phyloP scores from a whole-genome alignment of 2,888 invertebrate genomes.

The Thymelicus sylvestris region DNA sequence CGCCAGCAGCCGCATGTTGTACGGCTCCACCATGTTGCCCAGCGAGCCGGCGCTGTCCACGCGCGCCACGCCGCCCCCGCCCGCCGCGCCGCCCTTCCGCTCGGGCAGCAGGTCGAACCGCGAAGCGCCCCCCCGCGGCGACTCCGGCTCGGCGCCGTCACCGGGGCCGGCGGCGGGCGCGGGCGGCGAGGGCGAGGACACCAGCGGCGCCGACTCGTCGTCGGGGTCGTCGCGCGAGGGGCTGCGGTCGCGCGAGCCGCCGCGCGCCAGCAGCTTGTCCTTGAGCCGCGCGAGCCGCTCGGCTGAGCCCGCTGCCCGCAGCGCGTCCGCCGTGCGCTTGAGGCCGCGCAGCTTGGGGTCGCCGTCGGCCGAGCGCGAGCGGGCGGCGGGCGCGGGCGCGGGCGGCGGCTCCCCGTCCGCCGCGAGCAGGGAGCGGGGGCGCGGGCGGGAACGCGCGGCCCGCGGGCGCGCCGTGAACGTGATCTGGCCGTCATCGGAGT shows the following conservation, averaged over 20 bases:
- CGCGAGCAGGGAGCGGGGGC: constrained; percentile 64
- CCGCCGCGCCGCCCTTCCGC: constrained; percentile 51
- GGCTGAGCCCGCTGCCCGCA: constrained; percentile 72
- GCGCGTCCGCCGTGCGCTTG: constrained; percentile 68
- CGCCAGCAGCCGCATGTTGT: constrained; percentile 74
- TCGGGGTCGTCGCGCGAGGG: constrained; percentile 73
- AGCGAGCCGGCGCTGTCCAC: constrained; percentile 63
- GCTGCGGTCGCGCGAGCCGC: constrained; percentile 87
- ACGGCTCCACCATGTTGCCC: constrained; percentile 73
- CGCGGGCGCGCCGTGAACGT: constrained; percentile 69
- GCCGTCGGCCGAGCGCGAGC: constrained; percentile 75
- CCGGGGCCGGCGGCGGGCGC: constrained; percentile 47
- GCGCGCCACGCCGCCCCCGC: constrained; percentile 50
- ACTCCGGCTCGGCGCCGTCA: constrained; percentile 72
- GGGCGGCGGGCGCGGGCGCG: constrained; percentile 53
- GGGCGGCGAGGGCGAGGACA: constrained; percentile 42
- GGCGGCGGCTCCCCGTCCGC: constrained; percentile 56
- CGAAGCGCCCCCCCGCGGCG: constrained; percentile 59
- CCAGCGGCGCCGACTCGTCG: constrained; percentile 36
- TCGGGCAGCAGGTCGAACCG: constrained; percentile 66
- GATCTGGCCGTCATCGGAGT: constrained; percentile 74
- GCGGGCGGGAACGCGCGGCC: constrained; percentile 55
- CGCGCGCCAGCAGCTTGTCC: constrained; percentile 69
- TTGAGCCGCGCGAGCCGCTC: constrained; percentile 70
- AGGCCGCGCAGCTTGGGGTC: constrained; percentile 66